Conservation (phyloP, 2,113 vertebrate species). For the Sebastes schlegelii region DNA sequence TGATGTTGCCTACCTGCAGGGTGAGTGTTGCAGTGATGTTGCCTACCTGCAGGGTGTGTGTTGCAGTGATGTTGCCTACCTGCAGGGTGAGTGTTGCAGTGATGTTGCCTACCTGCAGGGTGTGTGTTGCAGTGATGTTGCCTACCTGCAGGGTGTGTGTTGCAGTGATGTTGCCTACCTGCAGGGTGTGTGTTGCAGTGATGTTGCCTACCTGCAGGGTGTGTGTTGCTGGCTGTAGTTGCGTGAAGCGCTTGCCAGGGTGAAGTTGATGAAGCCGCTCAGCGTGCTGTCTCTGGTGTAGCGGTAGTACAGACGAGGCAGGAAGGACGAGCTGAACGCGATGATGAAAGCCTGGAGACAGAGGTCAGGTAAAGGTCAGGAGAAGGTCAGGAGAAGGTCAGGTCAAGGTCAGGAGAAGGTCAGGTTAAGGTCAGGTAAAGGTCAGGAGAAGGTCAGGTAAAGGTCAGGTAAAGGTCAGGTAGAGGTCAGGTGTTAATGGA, state of each 20-base stretch:
- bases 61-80: no score
- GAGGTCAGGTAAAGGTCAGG: not conserved
- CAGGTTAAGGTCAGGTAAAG: no score
- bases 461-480: not conserved
- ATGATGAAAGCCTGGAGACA: conserved; percentile 82
- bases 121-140: no score
- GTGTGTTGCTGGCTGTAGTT: not conserved
- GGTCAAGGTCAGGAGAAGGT: no score
- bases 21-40: no score
- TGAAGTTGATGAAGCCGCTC: conserved; percentile 78
- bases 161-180: not conserved
- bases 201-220: conserved; percentile 7
- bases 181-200: not conserved
- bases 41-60: no score
- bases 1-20: no score
- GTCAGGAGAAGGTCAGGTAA: no score
- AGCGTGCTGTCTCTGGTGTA: conserved; percentile 63
- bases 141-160: no score
- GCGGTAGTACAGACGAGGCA: conserved; percentile 73
- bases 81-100: no score
- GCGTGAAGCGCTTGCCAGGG: conserved; percentile 51
- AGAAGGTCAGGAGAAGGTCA: not conserved
- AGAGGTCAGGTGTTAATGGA: not conserved
- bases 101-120: no score
- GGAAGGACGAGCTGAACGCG: conserved; percentile 82